Conservation (phyloP, 2,113 vertebrate species). For the Macrotis lagotis region DNA sequence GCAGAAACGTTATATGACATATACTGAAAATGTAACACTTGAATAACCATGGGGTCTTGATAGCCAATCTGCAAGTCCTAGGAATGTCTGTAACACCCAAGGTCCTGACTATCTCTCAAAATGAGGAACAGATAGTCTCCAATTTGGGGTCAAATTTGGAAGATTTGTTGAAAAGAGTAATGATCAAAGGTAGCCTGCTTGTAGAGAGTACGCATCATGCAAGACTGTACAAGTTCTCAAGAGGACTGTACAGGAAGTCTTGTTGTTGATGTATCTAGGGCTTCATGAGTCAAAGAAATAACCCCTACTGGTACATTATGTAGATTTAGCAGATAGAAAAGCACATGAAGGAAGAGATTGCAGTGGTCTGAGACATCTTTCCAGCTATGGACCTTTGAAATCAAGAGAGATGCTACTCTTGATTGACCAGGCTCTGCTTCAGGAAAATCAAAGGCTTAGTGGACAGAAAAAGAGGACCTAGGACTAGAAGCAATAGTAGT, state of each 20-base stretch:
- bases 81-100: not conserved
- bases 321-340: not conserved
- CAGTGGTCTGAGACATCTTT: not conserved
- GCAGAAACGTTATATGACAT: not conserved
- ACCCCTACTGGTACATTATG: not conserved
- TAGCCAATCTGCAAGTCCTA: not conserved
- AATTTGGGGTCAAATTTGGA: not conserved
- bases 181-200: not conserved
- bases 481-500: not conserved
- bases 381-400: not conserved
- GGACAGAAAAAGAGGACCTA: not conserved
- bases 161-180: not conserved
- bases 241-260: not conserved
- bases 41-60: not conserved
- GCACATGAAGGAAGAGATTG: not conserved
- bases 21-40: not conserved
- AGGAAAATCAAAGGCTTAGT: not conserved
- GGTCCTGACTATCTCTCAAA: not conserved
- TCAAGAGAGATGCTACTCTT: not conserved
- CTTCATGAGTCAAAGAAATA: not conserved
- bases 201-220: not conserved
- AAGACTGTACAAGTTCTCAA: not conserved
- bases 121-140: not conserved
- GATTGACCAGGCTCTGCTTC: not conserved
- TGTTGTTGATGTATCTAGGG: not conserved